These are phyloP conservation scores for Austrolebias charrua DNA, from an alignment of 2,797 vertebrate species.

Conservation along the genomic window DNA sequence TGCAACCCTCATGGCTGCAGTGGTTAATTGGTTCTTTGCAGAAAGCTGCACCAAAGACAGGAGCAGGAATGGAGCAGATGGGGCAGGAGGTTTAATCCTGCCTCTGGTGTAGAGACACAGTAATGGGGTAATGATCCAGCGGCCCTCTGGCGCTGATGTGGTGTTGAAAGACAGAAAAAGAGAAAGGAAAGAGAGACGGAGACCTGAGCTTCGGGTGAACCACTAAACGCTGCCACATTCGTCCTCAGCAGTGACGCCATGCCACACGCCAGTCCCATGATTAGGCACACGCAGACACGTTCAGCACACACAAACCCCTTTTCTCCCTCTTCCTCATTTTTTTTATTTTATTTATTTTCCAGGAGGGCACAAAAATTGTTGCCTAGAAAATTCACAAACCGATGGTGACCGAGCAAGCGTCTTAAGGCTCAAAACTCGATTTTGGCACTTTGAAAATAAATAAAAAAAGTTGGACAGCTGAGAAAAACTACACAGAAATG, in stretches of 20 bases:
- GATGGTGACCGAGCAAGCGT: not conserved
- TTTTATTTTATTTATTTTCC: no score
- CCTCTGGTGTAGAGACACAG: constrained; percentile 45
- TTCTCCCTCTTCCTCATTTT: not conserved
- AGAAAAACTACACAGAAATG: not conserved
- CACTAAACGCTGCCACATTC: constrained; percentile 79
- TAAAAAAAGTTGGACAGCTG: not conserved
- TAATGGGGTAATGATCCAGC: constrained; percentile 71
- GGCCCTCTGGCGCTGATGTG: constrained; percentile 67
- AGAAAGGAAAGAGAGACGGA: constrained; percentile 60
- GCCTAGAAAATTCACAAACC: constrained; percentile 9
- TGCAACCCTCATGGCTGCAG: constrained; percentile 57
- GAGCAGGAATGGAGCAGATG: constrained; percentile 56
- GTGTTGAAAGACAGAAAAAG: constrained; percentile 69
- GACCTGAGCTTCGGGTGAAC: constrained; percentile 70
- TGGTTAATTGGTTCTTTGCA: constrained; percentile 69
- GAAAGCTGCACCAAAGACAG: constrained; percentile 26
- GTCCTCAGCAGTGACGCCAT: constrained; percentile 65
- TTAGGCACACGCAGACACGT: constrained; percentile 25
- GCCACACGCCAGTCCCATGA: constrained; percentile 66
- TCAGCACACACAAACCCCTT: not conserved
- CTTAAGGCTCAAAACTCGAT: constrained; percentile 7
- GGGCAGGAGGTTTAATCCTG: constrained; percentile 51
- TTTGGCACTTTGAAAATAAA: constrained; percentile 16
- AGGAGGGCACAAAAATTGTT: constrained; percentile 14